Evolutionary conservation across 2,113 vertebrate species (phyloP).

Genomic region (Sitta europaea): DNA sequence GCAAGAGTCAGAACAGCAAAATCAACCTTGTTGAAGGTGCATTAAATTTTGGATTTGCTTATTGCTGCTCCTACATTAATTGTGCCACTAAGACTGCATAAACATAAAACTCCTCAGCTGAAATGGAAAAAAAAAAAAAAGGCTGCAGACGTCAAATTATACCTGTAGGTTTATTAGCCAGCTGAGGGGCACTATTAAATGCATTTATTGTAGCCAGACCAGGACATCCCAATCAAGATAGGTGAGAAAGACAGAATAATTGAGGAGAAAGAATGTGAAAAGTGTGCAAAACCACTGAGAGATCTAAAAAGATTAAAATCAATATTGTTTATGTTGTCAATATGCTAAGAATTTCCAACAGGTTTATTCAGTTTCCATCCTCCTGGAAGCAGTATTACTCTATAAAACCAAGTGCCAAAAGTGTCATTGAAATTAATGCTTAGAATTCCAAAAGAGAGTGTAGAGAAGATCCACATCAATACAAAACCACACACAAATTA

Average conservation of each 20-base stretch:
- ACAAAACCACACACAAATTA: background rate
- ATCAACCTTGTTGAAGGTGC: background rate
- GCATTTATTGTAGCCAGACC: background rate
- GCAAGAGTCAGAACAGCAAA: background rate
- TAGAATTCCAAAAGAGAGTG: background rate
- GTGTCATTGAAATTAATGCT: background rate
- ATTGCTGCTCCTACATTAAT: background rate
- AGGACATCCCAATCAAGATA: background rate
- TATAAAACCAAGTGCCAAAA: background rate
- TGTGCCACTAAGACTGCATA: background rate
- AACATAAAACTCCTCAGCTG: background rate
- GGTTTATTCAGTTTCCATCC: background rate
- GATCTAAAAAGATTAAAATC: background rate
- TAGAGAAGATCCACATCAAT: background rate
- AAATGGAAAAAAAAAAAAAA: slow-evolving; percentile 1
- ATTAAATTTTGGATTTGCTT: background rate
- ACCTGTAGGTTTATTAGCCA: background rate
- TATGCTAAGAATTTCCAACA: background rate
- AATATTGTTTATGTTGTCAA: background rate
- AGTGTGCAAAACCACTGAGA: background rate
- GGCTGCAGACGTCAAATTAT: background rate
- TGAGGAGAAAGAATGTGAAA: background rate
- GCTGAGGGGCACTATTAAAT: background rate
- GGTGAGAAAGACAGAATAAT: background rate
- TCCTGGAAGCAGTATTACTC: background rate